Base-by-base conservation (phyloP, 1,140 invertebrate genomes). In the Babylonia areolata region DNA sequence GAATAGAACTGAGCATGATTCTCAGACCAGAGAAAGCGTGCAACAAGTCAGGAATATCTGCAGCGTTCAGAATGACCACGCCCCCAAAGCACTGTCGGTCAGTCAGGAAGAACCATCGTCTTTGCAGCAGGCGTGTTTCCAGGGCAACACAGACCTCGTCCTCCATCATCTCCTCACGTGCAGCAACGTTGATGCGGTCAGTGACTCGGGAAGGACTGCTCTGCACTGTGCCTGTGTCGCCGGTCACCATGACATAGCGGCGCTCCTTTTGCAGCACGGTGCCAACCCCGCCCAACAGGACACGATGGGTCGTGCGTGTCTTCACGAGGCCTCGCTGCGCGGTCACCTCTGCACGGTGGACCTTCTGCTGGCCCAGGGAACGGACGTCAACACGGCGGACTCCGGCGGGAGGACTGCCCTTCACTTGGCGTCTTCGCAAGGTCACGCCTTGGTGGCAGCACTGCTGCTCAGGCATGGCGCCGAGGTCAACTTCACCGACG, bases 401-500 rank as follows among this genome's bases (percentile, higher is more conserved):
- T 35, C 69, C 33, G 80, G 87, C 35, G 90, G 90, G 54, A 90
- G 89, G 31, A 89, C 89, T 46, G 89, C 90, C 35, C 77, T 90
- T 3, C 89, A 90, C 82, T 78, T 88, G 11, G 87, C 89, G 2
- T 33, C 58, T 33, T 81, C 81, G 0, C 81, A 85, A 54, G 79
- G 75, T 33, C 80, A 82, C 9, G 17, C 64, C 28, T 64, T 81
- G 17, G 39, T 91, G 28, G 80, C 88, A 3, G 86, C 58, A 42
- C 15, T 85, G 28, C 84, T 91, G 20, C 20, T 91, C 15, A 82
- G 87, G 11, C 33, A 37, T 2, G 77, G 85, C 28, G 87, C 89
- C 71, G 81, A 89, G 20, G 87, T 90, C 15, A 91, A 92, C 87
- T 85, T 78, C 11, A 75, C 42, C 23, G 92, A 94, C 78, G 69